Evolutionary conservation across 2,797 vertebrate genomes (phyloP).

Genomic region (Lemur catta): DNA sequence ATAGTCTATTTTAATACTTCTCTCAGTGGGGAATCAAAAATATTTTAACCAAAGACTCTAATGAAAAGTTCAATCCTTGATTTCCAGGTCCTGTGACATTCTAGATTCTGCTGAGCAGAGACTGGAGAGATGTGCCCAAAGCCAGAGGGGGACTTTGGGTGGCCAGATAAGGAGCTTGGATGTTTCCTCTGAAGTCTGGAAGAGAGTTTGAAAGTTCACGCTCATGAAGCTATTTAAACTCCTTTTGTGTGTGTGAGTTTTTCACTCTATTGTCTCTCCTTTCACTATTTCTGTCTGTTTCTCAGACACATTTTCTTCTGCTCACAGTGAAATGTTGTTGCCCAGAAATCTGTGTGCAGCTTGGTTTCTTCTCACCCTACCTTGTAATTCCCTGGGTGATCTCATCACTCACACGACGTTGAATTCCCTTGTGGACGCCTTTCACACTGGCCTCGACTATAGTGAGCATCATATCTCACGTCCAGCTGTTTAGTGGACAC

Average conservation of each 20-base stretch:
- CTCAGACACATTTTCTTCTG: not conserved
- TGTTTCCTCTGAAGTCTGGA: not conserved
- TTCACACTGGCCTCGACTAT: not conserved
- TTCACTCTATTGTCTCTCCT: not conserved
- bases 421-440: not conserved
- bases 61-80: not conserved
- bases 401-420: rapidly evolving
- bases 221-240: not conserved
- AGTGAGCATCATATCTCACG: not conserved
- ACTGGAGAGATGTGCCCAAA: too few species aligned
- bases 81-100: not conserved
- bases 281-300: not conserved
- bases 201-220: not conserved
- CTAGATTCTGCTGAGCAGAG: not conserved
- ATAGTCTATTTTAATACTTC: not conserved
- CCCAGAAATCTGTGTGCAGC: not conserved
- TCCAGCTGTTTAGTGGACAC: too few species aligned
- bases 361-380: not conserved
- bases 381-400: not conserved
- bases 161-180: not conserved
- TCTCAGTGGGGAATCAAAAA: not conserved
- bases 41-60: not conserved
- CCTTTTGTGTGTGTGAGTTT: not conserved
- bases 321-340: not conserved
- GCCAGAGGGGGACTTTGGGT: not conserved